Evolutionary conservation across 2,888 invertebrate genomes (phyloP), one percentile per base, ranked within the genome.

Genomic region (Julus scandinavius): DNA sequence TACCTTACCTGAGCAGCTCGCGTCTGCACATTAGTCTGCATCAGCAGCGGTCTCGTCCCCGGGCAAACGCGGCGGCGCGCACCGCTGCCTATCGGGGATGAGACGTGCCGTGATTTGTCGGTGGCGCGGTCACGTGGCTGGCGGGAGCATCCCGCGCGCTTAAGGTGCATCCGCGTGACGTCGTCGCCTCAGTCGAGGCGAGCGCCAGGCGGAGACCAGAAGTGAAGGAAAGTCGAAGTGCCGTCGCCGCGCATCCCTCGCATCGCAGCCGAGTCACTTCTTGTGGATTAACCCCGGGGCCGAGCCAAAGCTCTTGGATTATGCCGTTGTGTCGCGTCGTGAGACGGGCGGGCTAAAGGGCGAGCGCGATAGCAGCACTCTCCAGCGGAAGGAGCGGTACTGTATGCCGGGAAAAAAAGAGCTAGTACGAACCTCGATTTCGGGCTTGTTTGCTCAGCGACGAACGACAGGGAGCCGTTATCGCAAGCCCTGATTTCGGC

Each of bases 141-240:
- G 29, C 29, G 1, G 29, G 29, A 29, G 58, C 3, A 4, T 5
- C 58, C n/a, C 58, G 58, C 58, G n/a, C 58, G 58, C 58, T 58
- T 58, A 58, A 58, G 58, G 58, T 58, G 58, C 58, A n/a, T 13
- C n/a, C 4, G 58, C n/a, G 58, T 58, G 58, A 58, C 58, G 58
- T 58, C 58, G 58, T 6, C 13, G n/a, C 58, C 6, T n/a, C 58
- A 58, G 58, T 58, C 58, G n/a, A 58, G 58, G 4, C 58, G 58
- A 58, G 58, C 58, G 58, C 58, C 58, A 58, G 58, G 58, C n/a
- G 58, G n/a, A 58, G n/a, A 58, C n/a, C 58, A n/a, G 58, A 29
- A 29, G 29, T 29, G 29, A 29, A 29, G 1, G 29, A 29, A 29
- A 29, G 1, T 29, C 29, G 29, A 29, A 29, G 29, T 29, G 29